A percentile compares a stretch with the other conserved stretches of the same genome.
phyloP scores from a whole-genome alignment of 1,140 invertebrate genomes.

The Danaus melanippus region DNA sequence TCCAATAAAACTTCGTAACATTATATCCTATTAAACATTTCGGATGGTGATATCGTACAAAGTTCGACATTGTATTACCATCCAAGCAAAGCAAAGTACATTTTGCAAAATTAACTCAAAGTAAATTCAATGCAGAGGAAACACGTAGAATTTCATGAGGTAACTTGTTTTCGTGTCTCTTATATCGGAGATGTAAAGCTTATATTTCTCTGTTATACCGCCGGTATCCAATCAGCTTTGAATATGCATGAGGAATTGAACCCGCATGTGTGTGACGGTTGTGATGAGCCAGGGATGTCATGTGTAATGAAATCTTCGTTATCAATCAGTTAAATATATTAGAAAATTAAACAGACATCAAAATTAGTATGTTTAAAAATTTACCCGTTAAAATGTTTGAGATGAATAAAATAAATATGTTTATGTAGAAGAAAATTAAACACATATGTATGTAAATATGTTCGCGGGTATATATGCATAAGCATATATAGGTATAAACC shows the following conservation, averaged over 20 bases:
- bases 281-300: constrained; percentile 29
- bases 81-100: constrained; percentile 17
- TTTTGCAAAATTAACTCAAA: constrained; percentile 23
- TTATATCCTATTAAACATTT: constrained; percentile 15
- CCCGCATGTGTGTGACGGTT: constrained; percentile 31
- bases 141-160: constrained; percentile 3
- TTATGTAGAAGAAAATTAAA: too few species aligned
- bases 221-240: constrained; percentile 21
- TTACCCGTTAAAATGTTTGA: too few species aligned
- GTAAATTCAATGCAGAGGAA: constrained; percentile 9
- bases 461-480: too few species aligned
- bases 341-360: too few species aligned
- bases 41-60: constrained; percentile 14
- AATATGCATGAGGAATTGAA: constrained; percentile 56
- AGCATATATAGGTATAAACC: too few species aligned
- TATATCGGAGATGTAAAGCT: background rate
- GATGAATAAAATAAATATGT: too few species aligned
- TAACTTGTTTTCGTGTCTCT: constrained; percentile 1
- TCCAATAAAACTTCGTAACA: constrained; percentile 1
- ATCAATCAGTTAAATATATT: background rate
- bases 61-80: constrained; percentile 15
- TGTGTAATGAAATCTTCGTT: constrained; percentile 23
- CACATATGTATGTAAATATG: too few species aligned
- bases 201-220: constrained; percentile 5
- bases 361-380: too few species aligned